Evolutionary conservation across 2,113 vertebrate genomes (phyloP).

Genomic region (Indicator maculatus): DNA sequence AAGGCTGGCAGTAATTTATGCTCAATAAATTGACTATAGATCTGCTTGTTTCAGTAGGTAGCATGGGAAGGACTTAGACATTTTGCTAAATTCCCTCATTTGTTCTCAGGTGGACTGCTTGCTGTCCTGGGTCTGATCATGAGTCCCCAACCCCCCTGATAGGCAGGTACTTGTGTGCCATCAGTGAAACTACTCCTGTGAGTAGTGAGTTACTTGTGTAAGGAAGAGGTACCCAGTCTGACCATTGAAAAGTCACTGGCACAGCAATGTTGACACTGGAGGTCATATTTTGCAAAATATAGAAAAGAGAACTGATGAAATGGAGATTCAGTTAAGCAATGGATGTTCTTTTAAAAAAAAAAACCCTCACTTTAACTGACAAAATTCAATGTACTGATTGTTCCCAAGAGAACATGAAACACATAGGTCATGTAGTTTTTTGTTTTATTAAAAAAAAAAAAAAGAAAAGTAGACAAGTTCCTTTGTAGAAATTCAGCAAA

Average conservation of each 20-base stretch:
- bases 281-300: not conserved
- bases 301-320: not conserved
- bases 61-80: conserved; percentile 57
- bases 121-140: rapidly evolving
- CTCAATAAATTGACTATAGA: conserved; percentile 75
- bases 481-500: not conserved
- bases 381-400: not conserved
- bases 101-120: not conserved
- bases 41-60: conserved; percentile 67
- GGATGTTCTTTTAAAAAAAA: not conserved
- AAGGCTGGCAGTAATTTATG: conserved; percentile 73
- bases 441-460: too few species aligned
- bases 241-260: not conserved
- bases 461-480: not conserved
- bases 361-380: not conserved
- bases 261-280: not conserved
- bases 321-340: not conserved
- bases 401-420: not conserved
- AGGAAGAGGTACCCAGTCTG: not conserved
- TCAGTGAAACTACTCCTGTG: not conserved
- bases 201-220: not conserved
- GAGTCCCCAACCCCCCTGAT: not conserved
- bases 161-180: not conserved
- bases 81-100: conserved; percentile 66
- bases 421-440: not conserved